phyloP scores from a whole-genome alignment of 2,888 invertebrate genomes.

The Pachydiplax longipennis region DNA sequence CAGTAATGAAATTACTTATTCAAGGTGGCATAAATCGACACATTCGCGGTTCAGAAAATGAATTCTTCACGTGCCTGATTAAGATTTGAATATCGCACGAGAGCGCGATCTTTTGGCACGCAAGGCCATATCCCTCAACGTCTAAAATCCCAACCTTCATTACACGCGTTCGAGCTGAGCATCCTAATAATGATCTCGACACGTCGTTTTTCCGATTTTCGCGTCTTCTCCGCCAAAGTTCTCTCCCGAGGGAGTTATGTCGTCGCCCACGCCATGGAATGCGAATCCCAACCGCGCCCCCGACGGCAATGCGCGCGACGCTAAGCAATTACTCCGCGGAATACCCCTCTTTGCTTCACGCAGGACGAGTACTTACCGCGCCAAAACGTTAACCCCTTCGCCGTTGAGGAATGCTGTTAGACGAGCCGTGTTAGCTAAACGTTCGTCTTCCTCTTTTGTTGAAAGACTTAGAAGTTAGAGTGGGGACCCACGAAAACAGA shows the following conservation, averaged over 20 bases:
- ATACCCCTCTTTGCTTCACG: background rate
- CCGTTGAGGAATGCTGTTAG: background rate
- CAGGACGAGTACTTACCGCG: background rate
- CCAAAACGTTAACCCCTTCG: background rate
- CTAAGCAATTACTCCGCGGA: background rate
- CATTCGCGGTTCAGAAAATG: too few relatives aligned
- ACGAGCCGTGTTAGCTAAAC: background rate
- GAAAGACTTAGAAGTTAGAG: background rate
- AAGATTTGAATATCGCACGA: too few relatives aligned
- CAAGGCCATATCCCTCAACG: too few relatives aligned
- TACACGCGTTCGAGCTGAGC: background rate
- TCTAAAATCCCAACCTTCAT: too few relatives aligned
- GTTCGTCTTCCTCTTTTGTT: background rate
- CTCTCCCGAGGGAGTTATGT: background rate
- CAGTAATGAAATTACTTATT: too few relatives aligned
- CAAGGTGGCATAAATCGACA: too few relatives aligned
- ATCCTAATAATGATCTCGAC: background rate
- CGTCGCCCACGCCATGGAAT: background rate
- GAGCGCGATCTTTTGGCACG: too few relatives aligned
- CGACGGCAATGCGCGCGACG: background rate
- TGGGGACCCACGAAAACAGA: too few relatives aligned
- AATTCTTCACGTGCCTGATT: too few relatives aligned
- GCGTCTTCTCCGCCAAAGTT: background rate
- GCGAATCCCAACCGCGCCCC: background rate
- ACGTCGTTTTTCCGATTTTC: background rate